Evolutionary conservation across 2,797 vertebrate genomes (phyloP).

Genomic region (Pangasius sanitwongsei): DNA sequence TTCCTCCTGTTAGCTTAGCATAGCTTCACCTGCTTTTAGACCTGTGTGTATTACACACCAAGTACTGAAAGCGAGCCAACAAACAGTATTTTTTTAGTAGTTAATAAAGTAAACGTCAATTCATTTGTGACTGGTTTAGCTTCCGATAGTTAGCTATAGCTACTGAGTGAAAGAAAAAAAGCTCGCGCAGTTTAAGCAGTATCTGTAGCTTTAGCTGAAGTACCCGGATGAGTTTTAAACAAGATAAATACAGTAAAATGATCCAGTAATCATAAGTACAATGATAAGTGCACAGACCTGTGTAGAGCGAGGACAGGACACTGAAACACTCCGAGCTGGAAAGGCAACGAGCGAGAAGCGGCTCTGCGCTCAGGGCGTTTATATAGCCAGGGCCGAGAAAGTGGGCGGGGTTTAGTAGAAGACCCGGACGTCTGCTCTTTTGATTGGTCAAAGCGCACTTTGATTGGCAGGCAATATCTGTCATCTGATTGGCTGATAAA

Average conservation of each 20-base stretch:
- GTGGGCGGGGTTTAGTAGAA: background rate
- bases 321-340: background rate
- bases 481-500: background rate
- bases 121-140: background rate
- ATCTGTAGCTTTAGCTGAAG: background rate
- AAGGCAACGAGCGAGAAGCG: background rate
- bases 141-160: background rate
- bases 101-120: too few relatives aligned
- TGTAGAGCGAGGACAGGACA: background rate
- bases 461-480: constrained; percentile 1
- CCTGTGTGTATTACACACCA: background rate
- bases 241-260: background rate
- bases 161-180: background rate
- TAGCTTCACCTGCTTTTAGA: background rate
- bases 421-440: background rate
- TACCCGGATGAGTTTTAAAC: background rate
- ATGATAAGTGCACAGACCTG: background rate
- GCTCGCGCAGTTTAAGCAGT: background rate
- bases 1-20: background rate
- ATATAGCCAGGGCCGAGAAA: background rate
- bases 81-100: background rate
- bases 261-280: background rate
- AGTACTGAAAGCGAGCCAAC: background rate
- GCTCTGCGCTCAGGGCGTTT: rapidly evolving
- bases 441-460: background rate